Conservation (phyloP, 2,888 invertebrate genomes). For the Eremobia ochroleuca region DNA sequence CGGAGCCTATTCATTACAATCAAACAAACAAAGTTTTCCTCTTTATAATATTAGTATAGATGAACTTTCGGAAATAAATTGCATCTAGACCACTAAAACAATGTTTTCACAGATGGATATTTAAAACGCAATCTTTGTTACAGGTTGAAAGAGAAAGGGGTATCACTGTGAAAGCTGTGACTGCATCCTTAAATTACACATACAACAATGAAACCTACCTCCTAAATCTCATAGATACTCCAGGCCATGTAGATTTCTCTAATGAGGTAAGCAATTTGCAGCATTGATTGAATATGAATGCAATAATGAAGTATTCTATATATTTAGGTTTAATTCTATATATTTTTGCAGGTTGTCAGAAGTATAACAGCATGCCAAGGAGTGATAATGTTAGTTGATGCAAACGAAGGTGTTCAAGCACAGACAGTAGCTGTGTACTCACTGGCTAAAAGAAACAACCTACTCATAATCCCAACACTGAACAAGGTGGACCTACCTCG, state of each 20-base stretch:
- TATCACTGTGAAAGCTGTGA: constrained; percentile 99
- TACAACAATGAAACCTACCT: constrained; percentile 94
- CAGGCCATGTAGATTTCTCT: constrained; percentile 99
- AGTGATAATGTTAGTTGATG: constrained; percentile 98
- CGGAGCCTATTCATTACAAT: no score
- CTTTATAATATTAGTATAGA: no score
- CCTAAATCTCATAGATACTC: constrained; percentile 99
- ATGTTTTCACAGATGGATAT: neutral
- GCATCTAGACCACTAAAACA: neutral
- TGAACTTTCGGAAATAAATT: neutral
- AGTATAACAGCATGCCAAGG: constrained; percentile 98
- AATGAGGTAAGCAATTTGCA: constrained; percentile 93
- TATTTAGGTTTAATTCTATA: neutral
- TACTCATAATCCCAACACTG: constrained; percentile 97
- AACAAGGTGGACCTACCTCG: constrained; percentile 99
- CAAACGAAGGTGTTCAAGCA: constrained; percentile 98
- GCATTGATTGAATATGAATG: neutral
- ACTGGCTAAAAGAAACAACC: constrained; percentile 95
- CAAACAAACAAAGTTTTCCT: no score
- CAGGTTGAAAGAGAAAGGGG: constrained; percentile 98
- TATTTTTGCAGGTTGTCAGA: constrained; percentile 92
- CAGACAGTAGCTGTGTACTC: constrained; percentile 99
- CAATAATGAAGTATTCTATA: neutral
- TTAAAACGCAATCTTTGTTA: constrained; percentile 51
- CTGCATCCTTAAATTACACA: constrained; percentile 96